These are phyloP conservation scores for Hydraecia micacea DNA, from an alignment of 2,888 invertebrate genomes.

Conservation along the genomic window DNA sequence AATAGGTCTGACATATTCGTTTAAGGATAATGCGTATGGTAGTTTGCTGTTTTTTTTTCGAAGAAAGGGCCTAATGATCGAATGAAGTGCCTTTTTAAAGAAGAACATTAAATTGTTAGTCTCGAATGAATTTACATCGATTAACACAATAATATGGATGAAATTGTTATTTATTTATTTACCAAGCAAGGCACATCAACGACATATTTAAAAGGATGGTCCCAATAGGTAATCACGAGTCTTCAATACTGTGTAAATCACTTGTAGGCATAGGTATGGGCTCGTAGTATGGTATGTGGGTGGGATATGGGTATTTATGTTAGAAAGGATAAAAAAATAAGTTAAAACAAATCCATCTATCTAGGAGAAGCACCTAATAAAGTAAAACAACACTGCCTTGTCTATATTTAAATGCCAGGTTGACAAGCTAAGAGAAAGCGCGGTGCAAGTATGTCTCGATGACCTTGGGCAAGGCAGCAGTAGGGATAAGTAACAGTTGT, in stretches of 20 bases:
- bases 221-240: too few species aligned
- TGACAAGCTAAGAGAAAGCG: background rate
- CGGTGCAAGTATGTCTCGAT: background rate
- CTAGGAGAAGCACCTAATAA: background rate
- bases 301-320: too few species aligned
- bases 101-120: background rate
- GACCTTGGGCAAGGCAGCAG: background rate
- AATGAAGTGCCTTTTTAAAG: background rate
- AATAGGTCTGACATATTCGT: conserved; percentile 48
- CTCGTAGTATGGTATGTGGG: too few species aligned
- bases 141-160: background rate
- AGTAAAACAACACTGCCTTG: background rate
- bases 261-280: too few species aligned
- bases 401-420: background rate
- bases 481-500: background rate
- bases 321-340: too few species aligned
- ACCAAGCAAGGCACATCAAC: too few species aligned
- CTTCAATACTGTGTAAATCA: too few species aligned
- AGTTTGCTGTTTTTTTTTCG: background rate
- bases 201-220: too few species aligned
- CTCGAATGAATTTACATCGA: background rate
- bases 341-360: too few species aligned
- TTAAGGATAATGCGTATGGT: conserved; percentile 4
- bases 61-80: background rate
- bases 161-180: too few species aligned